Conservation (phyloP, 1,140 invertebrate species). For the Cyclina sinensis region DNA sequence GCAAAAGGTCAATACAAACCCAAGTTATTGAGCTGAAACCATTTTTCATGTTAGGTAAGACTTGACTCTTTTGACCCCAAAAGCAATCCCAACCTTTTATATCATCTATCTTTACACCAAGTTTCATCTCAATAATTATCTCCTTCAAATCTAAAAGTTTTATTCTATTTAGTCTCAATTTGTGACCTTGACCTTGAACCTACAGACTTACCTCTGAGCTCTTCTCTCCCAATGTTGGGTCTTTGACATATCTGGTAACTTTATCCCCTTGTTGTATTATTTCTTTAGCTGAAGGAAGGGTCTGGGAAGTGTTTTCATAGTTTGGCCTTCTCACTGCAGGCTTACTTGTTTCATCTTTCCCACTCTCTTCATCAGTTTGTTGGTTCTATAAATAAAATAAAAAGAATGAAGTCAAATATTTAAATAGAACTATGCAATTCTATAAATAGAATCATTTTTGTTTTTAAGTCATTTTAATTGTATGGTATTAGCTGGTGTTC, state of each 20-base stretch:
- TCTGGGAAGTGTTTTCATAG: conserved; percentile 20
- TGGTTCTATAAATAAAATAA: neutral
- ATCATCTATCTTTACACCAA: no score
- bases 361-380: neutral
- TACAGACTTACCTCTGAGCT: neutral
- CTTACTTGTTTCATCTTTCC: neutral
- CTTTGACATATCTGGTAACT: neutral
- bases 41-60: no score
- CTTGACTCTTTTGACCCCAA: no score
- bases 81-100: no score
- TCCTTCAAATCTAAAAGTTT: no score
- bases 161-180: no score
- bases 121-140: no score
- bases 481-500: no score
- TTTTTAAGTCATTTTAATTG: neutral
- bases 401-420: neutral
- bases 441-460: neutral
- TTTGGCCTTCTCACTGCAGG: neutral
- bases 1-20: no score
- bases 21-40: no score
- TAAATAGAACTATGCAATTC: neutral
- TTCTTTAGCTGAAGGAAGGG: neutral
- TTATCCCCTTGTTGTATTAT: neutral
- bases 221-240: neutral
- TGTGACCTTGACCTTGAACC: no score